These are phyloP conservation scores for Petromus typicus DNA, from an alignment of 2,113 vertebrate species.

Conservation along the genomic window DNA sequence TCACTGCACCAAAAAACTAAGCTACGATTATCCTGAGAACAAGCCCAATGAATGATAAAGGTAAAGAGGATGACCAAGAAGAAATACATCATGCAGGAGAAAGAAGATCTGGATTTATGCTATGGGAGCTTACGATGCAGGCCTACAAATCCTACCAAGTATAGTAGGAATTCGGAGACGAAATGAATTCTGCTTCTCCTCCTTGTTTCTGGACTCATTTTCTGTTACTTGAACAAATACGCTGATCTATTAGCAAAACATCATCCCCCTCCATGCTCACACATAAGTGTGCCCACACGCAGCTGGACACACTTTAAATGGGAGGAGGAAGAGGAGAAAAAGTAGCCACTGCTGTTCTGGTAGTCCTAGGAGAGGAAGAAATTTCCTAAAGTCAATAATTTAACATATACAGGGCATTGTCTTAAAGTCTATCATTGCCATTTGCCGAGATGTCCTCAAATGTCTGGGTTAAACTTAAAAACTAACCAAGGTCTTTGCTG, in stretches of 20 bases:
- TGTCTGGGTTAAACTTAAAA: constrained; percentile 22
- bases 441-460: constrained; percentile 39
- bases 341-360: background rate
- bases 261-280: fast-evolving
- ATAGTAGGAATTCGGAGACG: background rate
- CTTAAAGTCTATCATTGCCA: constrained; percentile 52
- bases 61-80: background rate
- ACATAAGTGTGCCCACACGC: no score
- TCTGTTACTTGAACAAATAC: background rate
- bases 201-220: background rate
- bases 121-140: no score
- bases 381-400: constrained; percentile 33
- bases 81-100: background rate
- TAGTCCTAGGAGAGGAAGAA: background rate
- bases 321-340: background rate
- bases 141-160: background rate
- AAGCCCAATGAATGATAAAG: background rate
- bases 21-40: background rate
- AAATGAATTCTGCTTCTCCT: background rate
- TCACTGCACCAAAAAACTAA: background rate
- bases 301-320: no score
- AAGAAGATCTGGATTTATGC: background rate
- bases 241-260: background rate
- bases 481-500: constrained; percentile 6
- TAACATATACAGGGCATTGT: constrained; percentile 51